Evolutionary conservation across 2,888 invertebrate species (phyloP).

Genomic region (Meteorus cinctellus): DNA sequence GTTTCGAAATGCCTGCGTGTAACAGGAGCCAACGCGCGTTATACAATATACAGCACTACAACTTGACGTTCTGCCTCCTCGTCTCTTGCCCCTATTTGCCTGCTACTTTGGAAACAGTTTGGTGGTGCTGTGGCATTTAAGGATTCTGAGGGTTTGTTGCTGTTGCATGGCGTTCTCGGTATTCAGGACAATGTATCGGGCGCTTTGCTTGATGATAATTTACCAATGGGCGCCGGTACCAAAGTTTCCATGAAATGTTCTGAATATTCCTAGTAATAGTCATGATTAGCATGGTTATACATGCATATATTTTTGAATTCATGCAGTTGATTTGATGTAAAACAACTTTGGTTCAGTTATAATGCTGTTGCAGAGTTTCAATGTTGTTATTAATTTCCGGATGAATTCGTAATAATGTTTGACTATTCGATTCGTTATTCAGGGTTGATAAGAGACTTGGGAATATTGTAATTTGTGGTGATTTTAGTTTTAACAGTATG

Average conservation of each 20-base stretch:
- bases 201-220: constrained; percentile 29
- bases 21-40: constrained; percentile 21
- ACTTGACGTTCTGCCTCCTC: neutral
- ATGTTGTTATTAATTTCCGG: too few relatives aligned
- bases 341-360: neutral
- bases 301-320: neutral
- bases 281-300: neutral
- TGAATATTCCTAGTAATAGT: neutral
- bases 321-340: neutral
- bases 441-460: too few relatives aligned
- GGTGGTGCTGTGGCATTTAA: constrained; percentile 18
- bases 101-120: constrained; percentile 14
- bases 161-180: constrained; percentile 21
- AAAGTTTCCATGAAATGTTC: constrained; percentile 14
- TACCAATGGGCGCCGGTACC: constrained; percentile 9
- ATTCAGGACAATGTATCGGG: constrained; percentile 20
- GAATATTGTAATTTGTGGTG: too few relatives aligned
- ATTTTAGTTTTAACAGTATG: too few relatives aligned
- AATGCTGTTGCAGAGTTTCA: too few relatives aligned
- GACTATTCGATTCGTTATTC: too few relatives aligned
- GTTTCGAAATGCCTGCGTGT: constrained; percentile 33
- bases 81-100: neutral
- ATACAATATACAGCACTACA: constrained; percentile 12
- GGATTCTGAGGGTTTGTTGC: neutral
- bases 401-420: too few relatives aligned